phyloP scores from a whole-genome alignment of 1,140 invertebrate species.

The Eulimnadia texana region DNA sequence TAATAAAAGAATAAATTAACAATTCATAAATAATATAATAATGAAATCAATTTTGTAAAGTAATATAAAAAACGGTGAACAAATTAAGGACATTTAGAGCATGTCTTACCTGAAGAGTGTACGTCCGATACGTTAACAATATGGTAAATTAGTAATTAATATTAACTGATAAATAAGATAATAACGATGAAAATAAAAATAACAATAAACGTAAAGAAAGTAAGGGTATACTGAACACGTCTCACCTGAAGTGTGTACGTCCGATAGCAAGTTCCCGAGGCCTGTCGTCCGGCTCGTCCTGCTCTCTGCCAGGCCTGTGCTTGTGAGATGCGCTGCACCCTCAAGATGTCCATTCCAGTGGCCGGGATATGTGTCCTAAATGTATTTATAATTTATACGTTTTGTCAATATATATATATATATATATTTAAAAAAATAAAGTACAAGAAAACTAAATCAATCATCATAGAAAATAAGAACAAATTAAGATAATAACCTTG shows the following conservation, averaged over 20 bases:
- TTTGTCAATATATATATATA: neutral
- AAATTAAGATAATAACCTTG: too few species aligned
- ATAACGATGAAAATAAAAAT: neutral
- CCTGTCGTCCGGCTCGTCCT: conserved; percentile 77
- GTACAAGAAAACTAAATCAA: neutral
- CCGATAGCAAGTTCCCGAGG: conserved; percentile 66
- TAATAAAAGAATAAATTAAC: conserved; percentile 15
- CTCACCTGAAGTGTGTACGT: conserved; percentile 47
- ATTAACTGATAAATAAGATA: too few species aligned
- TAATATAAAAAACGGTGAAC: neutral
- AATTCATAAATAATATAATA: neutral
- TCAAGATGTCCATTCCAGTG: conserved; percentile 70
- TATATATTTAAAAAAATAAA: neutral
- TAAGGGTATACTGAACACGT: neutral
- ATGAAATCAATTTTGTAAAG: neutral
- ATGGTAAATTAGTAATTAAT: too few species aligned
- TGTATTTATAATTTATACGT: conserved; percentile 15
- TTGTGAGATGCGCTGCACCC: conserved; percentile 68
- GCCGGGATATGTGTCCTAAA: conserved; percentile 52
- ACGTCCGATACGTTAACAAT: too few species aligned
- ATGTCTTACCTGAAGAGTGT: too few species aligned
- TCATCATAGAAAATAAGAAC: too few species aligned
- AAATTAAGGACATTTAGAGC: too few species aligned
- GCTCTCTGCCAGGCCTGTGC: conserved; percentile 84
- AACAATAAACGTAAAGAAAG: neutral